A percentile compares a stretch with the other conserved stretches of the same genome.
phyloP scores from a whole-genome alignment of 2,888 invertebrate species.

The Polyommatus iphigenia region DNA sequence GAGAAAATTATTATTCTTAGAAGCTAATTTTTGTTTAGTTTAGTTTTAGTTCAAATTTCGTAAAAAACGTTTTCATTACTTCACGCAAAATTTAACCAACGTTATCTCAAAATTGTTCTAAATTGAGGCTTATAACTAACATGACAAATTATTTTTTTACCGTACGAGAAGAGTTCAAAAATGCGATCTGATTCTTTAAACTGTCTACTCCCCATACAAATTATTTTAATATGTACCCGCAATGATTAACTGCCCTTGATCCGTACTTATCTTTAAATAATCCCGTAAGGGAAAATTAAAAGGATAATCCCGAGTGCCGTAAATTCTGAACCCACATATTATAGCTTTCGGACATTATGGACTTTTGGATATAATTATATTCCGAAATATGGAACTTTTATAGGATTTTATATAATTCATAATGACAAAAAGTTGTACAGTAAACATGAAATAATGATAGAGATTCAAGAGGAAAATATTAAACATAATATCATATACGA shows the following conservation, averaged over 20 bases:
- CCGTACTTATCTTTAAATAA: neutral
- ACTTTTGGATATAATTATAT: neutral
- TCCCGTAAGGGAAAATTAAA: slow-evolving; percentile 14
- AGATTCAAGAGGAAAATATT: too few relatives aligned
- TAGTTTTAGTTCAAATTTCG: too few relatives aligned
- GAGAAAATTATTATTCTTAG: too few relatives aligned
- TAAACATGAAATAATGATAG: too few relatives aligned
- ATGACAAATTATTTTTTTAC: neutral
- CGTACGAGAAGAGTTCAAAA: neutral
- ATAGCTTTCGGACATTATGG: neutral
- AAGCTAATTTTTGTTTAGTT: neutral
- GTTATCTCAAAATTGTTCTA: too few relatives aligned
- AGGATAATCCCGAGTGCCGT: neutral
- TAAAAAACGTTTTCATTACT: too few relatives aligned
- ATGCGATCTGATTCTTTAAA: neutral
- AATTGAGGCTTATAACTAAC: neutral
- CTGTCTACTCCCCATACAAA: neutral
- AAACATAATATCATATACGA: too few relatives aligned
- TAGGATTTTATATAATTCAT: neutral
- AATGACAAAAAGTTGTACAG: too few relatives aligned
- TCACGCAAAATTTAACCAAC: too few relatives aligned
- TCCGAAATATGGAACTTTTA: neutral
- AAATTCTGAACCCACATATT: slow-evolving; percentile 4
- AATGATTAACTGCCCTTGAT: neutral
- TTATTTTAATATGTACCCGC: neutral